Evolutionary conservation across 2,113 vertebrate species (phyloP), one percentile per base, ranked within the genome.

Genomic region (Psettodes erumei): DNA sequence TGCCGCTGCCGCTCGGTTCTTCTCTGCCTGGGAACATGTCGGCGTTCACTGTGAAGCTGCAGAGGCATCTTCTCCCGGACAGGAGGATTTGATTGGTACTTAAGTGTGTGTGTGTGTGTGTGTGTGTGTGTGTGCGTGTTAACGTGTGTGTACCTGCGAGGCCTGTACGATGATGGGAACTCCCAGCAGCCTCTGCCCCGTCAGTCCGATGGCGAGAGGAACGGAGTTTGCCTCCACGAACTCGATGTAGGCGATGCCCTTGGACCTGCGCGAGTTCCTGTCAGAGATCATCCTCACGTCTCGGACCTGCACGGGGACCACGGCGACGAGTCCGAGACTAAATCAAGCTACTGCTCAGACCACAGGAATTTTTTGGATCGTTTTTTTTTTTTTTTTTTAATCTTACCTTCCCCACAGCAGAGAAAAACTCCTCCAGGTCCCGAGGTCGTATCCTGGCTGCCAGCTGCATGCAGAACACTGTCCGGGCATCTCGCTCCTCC

Each of bases 271-370:
- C 18, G 98, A 99, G 92, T 99, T 99, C 87, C 98, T 94, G 87
- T 99, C 98, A 0, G 98, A 99, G 91, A 99, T 99, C 96, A 99
- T 98, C 75, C 98, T 92, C 51, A 99, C 98, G 63, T 99, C 97
- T 70, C 98, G 95, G 45, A 99, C 98, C 97, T 99, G 85, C 10
- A n/a, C n/a, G n/a, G 35, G 8, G n/a, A 79, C 32, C 5, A 69
- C 2, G 18, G 33, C 10, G 64, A 58, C 42, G n/a, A n/a, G n/a
- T n/a, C n/a, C n/a, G n/a, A n/a, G n/a, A n/a, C n/a, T n/a, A n/a
- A n/a, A n/a, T n/a, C n/a, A n/a, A n/a, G n/a, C n/a, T n/a, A n/a
- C n/a, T n/a, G n/a, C n/a, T n/a, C n/a, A n/a, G n/a, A n/a, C n/a
- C n/a, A n/a, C n/a, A n/a, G n/a, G n/a, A n/a, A n/a, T n/a, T n/a